phyloP scores from a whole-genome alignment of 2,888 invertebrate genomes.

The Gymnosoma rotundatum region DNA sequence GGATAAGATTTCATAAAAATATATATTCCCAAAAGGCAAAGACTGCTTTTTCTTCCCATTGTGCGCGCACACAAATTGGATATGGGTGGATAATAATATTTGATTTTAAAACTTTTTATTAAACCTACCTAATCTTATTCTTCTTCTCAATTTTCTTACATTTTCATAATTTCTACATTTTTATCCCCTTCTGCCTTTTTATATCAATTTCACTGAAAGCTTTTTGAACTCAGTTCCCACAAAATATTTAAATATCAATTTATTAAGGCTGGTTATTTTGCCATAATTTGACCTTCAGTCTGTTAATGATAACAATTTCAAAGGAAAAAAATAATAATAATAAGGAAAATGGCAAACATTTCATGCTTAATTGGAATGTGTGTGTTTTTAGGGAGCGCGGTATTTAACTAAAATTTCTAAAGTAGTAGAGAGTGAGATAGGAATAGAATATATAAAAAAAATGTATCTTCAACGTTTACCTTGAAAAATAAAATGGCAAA shows the following conservation, averaged over 20 bases:
- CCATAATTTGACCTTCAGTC: conserved; percentile 24
- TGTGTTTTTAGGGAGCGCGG: conserved; percentile 31
- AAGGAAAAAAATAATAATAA: not conserved
- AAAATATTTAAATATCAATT: conserved; percentile 21
- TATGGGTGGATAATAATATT: not conserved
- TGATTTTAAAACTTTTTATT: not conserved
- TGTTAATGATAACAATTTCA: not conserved
- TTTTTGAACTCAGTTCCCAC: conserved; percentile 2
- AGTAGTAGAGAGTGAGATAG: not conserved
- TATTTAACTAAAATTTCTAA: not conserved
- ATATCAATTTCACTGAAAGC: conserved; percentile 33
- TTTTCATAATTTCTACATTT: not conserved
- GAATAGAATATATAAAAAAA: not conserved
- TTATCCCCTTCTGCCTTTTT: not conserved
- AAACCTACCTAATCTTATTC: not conserved
- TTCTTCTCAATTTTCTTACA: not conserved
- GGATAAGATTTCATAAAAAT: no score
- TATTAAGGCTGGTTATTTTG: conserved; percentile 11
- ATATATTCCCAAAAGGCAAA: no score
- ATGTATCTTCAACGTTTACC: not conserved
- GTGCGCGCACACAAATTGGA: not conserved
- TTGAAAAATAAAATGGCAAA: not conserved
- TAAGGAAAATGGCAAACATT: not conserved
- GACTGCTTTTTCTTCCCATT: not conserved
- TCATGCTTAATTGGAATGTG: conserved; percentile 8